phyloP scores from a whole-genome alignment of 2,113 vertebrate genomes.

The Fregata magnificens region DNA sequence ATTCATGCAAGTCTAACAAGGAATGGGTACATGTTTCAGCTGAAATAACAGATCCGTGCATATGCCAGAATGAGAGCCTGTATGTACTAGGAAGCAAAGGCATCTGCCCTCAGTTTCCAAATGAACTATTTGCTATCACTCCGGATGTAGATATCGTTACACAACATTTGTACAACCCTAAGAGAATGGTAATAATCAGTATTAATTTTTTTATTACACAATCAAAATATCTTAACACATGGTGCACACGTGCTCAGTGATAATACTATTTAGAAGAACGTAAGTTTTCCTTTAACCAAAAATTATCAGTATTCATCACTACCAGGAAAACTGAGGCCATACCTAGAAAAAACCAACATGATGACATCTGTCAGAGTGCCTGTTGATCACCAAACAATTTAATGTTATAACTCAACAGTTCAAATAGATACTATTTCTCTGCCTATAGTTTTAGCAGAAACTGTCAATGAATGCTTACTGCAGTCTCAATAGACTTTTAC shows the following conservation, averaged over 20 bases:
- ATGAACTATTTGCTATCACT: neutral
- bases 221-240: neutral
- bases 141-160: neutral
- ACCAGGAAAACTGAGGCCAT: neutral
- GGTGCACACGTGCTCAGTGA: neutral
- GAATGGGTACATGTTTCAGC: neutral
- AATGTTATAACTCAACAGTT: neutral
- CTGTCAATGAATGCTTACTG: neutral
- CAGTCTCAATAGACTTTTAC: neutral
- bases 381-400: neutral
- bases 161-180: neutral
- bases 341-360: neutral
- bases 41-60: rapidly evolving
- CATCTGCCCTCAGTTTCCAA: neutral
- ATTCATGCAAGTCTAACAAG: neutral
- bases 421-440: neutral
- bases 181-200: neutral
- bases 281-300: neutral
- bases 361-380: neutral
- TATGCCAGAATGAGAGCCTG: neutral
- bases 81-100: neutral
- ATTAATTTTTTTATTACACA: neutral
- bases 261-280: neutral
- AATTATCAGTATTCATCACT: neutral
- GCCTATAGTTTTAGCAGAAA: neutral